Evolutionary conservation across 1,140 invertebrate genomes (phyloP).

Genomic region (Brachionus paranguensis): DNA sequence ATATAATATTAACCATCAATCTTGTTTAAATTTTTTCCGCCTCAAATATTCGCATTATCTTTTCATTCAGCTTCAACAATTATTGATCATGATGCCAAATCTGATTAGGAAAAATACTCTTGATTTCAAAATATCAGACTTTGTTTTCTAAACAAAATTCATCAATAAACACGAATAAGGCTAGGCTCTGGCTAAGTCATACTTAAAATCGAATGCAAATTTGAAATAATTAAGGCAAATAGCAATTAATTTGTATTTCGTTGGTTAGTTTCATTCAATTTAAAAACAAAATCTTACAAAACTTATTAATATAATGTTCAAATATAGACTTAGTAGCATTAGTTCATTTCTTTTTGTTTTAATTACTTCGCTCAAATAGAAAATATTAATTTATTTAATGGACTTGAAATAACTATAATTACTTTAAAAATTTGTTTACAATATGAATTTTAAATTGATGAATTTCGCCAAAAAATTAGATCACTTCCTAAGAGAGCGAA

Average conservation of each 20-base stretch:
- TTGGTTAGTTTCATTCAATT: conserved; percentile 10
- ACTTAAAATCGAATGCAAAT: conserved; percentile 31
- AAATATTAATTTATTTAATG: conserved; percentile 34
- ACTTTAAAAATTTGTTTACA: conserved; percentile 13
- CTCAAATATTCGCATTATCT: not conserved
- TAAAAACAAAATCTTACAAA: conserved; percentile 33
- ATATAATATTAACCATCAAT: conserved; percentile 16
- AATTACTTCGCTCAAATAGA: conserved; percentile 10
- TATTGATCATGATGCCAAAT: conserved; percentile 31
- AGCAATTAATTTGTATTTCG: conserved; percentile 24
- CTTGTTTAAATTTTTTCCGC: conserved; percentile 6
- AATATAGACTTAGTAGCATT: conserved; percentile 6
- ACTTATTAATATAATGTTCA: conserved; percentile 33
- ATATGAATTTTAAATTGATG: not conserved
- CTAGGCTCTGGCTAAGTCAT: not conserved
- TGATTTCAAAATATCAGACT: not conserved
- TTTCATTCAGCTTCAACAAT: not conserved
- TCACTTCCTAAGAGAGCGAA: conserved; percentile 4
- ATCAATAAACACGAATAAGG: not conserved
- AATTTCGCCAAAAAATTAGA: not conserved
- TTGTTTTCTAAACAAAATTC: not conserved
- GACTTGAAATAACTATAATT: conserved; percentile 31
- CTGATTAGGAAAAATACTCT: not conserved
- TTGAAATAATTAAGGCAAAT: conserved; percentile 32
- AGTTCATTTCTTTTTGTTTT: not conserved